Evolutionary conservation across 2,888 invertebrate species (phyloP).

Genomic region (Drosophila neonasuta): DNA sequence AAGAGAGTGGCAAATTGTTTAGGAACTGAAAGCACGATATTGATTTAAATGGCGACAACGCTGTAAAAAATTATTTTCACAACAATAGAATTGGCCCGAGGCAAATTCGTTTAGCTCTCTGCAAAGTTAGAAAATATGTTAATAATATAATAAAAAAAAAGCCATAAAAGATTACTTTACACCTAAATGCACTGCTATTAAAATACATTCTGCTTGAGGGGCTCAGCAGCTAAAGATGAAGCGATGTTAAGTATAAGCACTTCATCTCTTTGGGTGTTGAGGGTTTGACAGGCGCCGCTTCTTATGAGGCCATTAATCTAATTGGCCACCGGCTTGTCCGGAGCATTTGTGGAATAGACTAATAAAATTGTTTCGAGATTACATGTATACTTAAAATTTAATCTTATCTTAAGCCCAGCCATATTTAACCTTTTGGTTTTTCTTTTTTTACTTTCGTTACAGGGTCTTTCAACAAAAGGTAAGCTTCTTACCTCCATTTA

Average conservation of each 20-base stretch:
- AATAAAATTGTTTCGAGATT: conserved; percentile 69
- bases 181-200: conserved; percentile 48
- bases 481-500: conserved; percentile 43
- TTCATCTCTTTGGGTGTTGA: conserved; percentile 3
- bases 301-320: conserved; percentile 61
- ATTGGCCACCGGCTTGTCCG: conserved; percentile 51
- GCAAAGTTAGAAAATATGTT: conserved; percentile 31
- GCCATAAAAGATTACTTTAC: conserved; percentile 34
- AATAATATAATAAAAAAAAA: conserved; percentile 2
- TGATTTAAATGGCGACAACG: conserved; percentile 42
- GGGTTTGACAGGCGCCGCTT: conserved; percentile 3
- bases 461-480: conserved; percentile 58
- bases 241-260: conserved; percentile 26
- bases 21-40: conserved; percentile 2
- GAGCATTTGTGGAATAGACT: conserved; percentile 26
- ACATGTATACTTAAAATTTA: conserved; percentile 63
- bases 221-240: conserved; percentile 5
- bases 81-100: conserved; percentile 18
- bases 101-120: conserved; percentile 7
- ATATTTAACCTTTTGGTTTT: conserved; percentile 54
- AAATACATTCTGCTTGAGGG: conserved; percentile 48
- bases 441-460: conserved; percentile 42
- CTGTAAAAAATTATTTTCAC: conserved; percentile 19
- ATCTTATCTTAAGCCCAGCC: conserved; percentile 52
- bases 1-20: background rate